phyloP scores from a whole-genome alignment of 1,140 invertebrate genomes.

The Spodoptera litura region DNA sequence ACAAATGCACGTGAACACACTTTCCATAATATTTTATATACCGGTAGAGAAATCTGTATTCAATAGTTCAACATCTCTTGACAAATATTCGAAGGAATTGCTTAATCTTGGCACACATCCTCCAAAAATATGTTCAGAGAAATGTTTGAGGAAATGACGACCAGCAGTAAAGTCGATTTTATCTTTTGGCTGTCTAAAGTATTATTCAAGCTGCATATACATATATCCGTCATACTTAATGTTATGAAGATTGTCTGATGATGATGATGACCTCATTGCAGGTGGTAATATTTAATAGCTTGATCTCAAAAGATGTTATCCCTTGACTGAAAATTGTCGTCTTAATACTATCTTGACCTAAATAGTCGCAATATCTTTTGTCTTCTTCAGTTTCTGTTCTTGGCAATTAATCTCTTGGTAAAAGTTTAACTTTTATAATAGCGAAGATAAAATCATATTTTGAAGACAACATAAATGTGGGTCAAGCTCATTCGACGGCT shows the following conservation, averaged over 20 bases:
- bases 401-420: not conserved
- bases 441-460: not conserved
- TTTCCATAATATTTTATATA: conserved; percentile 64
- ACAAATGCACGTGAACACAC: conserved; percentile 53
- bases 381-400: not conserved
- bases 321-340: not conserved
- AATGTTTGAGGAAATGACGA: conserved; percentile 22
- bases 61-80: not conserved
- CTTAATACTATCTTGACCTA: not conserved
- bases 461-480: conserved; percentile 25
- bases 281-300: not conserved
- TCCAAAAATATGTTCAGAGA: conserved; percentile 13
- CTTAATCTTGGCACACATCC: not conserved
- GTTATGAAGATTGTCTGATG: conserved; percentile 20
- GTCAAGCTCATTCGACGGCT: conserved; percentile 38
- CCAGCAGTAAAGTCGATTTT: conserved; percentile 27
- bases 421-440: not conserved
- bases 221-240: conserved; percentile 23
- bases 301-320: not conserved
- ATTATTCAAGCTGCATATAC: conserved; percentile 1
- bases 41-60: conserved; percentile 53
- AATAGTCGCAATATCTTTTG: not conserved
- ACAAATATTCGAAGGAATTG: conserved; percentile 21
- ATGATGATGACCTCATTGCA: conserved; percentile 5
- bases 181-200: conserved; percentile 8